Conservation (phyloP, 2,888 invertebrate species). For the Agrilus biguttatus region DNA sequence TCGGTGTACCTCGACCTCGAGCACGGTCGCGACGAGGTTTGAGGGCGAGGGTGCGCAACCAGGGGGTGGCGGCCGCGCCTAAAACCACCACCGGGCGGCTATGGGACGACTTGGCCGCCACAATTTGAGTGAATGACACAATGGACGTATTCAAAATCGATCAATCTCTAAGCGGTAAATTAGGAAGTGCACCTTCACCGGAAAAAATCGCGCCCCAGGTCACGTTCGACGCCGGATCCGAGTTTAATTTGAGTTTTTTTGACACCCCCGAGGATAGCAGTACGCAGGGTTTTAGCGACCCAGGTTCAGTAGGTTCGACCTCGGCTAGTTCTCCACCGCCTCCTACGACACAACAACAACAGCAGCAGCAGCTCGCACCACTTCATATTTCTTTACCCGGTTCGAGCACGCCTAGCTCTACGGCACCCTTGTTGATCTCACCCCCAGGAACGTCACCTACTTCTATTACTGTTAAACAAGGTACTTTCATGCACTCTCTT, state of each 20-base stretch:
- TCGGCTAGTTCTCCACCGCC: slow-evolving; percentile 32
- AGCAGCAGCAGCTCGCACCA: slow-evolving; percentile 15
- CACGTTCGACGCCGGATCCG: slow-evolving; percentile 58
- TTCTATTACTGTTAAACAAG: slow-evolving; percentile 26
- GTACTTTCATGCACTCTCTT: slow-evolving; percentile 13
- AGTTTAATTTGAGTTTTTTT: slow-evolving; percentile 71
- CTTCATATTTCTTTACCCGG: slow-evolving; percentile 21
- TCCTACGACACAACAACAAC: neutral
- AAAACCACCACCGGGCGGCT: too few relatives aligned
- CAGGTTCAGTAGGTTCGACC: slow-evolving; percentile 46
- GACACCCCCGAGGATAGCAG: slow-evolving; percentile 53
- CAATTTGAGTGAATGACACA: slow-evolving; percentile 10
- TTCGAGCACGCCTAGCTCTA: slow-evolving; percentile 17
- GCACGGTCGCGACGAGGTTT: too few relatives aligned
- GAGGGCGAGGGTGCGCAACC: too few relatives aligned
- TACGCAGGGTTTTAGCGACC: slow-evolving; percentile 52
- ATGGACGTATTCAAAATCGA: slow-evolving; percentile 66
- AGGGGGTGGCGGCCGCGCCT: too few relatives aligned
- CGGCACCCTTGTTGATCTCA: slow-evolving; percentile 20
- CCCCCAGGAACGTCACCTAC: slow-evolving; percentile 20
- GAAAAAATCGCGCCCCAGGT: slow-evolving; percentile 49
- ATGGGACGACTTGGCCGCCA: too few relatives aligned
- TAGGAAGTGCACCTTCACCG: slow-evolving; percentile 44
- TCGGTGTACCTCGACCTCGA: too few relatives aligned
- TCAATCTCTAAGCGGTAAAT: slow-evolving; percentile 46